phyloP scores from a whole-genome alignment of 2,888 invertebrate genomes.

The Pediacus dermestoides region DNA sequence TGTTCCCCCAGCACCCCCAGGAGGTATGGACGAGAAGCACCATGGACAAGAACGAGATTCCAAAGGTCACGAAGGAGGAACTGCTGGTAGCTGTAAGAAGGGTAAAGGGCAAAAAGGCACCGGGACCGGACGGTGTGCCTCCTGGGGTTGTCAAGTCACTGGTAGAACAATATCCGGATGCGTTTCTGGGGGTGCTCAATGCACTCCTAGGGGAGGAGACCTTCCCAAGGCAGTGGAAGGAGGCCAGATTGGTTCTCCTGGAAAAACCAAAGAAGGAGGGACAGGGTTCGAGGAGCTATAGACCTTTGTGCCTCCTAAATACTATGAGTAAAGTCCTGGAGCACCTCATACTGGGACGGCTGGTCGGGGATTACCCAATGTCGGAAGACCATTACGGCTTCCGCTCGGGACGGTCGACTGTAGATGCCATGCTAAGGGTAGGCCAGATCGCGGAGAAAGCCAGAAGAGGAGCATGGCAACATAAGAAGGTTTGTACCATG shows the following conservation, averaged over 20 bases:
- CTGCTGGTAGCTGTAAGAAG: background rate
- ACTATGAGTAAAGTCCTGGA: conserved; percentile 11
- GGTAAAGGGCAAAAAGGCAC: conserved; percentile 1
- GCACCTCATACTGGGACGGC: conserved; percentile 6
- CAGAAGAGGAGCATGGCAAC: conserved; percentile 5
- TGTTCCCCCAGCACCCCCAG: background rate
- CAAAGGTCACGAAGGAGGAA: conserved; percentile 1
- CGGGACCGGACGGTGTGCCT: conserved; percentile 3
- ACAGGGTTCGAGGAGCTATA: conserved; percentile 1
- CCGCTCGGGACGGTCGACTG: conserved; percentile 7
- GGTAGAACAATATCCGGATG: too few relatives aligned
- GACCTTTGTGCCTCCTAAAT: conserved; percentile 14
- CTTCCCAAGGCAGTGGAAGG: conserved; percentile 14
- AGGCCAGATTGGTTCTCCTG: conserved; percentile 9
- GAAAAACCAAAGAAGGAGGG: conserved; percentile 7
- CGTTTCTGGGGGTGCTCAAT: background rate
- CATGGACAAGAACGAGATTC: background rate
- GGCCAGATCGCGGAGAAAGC: too few relatives aligned
- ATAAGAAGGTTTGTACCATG: conserved; percentile 11
- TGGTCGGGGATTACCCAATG: conserved; percentile 8
- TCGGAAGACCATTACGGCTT: conserved; percentile 16
- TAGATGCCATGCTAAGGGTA: conserved; percentile 12
- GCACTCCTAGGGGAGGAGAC: conserved; percentile 1
- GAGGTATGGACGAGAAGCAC: background rate
- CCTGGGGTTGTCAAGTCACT: conserved; percentile 2